These are phyloP conservation scores for Cherax destructor DNA, from an alignment of 1,140 invertebrate species.

Conservation along the genomic window DNA sequence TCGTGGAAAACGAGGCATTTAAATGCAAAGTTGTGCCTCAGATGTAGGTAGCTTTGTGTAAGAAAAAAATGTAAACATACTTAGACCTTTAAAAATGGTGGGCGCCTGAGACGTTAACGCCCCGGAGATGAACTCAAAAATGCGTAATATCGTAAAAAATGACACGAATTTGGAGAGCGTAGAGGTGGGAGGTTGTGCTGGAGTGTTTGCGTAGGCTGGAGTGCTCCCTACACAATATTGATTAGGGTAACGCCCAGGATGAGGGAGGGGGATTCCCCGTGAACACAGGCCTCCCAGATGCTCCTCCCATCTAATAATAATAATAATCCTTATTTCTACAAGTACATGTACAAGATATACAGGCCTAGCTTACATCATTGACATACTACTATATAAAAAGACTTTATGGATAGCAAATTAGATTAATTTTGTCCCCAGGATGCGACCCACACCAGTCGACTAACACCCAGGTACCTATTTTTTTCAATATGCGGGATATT, in stretches of 20 bases:
- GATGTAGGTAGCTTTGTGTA: neutral
- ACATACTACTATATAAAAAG: no score
- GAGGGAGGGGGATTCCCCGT: constrained; percentile 23
- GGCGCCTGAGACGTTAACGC: neutral
- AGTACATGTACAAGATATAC: no score
- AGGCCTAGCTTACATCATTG: no score
- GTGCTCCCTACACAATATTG: constrained; percentile 21
- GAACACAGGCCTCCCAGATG: neutral
- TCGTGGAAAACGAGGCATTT: neutral
- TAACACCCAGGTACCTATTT: no score
- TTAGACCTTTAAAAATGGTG: constrained; percentile 32
- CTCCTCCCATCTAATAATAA: no score
- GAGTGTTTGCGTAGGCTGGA: constrained; percentile 14
- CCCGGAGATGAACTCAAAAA: neutral
- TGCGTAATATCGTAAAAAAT: neutral
- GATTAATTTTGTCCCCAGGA: no score
- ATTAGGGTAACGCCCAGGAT: constrained; percentile 30
- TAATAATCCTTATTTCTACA: no score
- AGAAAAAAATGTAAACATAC: neutral
- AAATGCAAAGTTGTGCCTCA: neutral
- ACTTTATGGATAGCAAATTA: no score
- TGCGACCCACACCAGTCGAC: no score
- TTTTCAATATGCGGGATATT: no score
- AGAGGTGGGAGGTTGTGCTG: neutral
- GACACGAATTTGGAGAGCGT: neutral